Conservation (phyloP, 2,113 vertebrate genomes). For the Talpa occidentalis region DNA sequence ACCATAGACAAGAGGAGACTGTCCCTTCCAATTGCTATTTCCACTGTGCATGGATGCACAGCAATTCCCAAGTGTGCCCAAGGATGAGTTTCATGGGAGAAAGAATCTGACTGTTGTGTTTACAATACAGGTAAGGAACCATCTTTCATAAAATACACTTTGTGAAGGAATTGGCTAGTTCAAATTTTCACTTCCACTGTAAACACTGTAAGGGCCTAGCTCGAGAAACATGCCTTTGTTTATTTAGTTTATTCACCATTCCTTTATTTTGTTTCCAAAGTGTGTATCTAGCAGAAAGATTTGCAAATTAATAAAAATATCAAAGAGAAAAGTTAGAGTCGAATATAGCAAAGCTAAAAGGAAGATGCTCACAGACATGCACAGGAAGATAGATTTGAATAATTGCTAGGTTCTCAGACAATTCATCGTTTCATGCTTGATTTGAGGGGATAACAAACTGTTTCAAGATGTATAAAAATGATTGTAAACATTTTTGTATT, state of each 20-base stretch:
- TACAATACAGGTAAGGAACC: background rate
- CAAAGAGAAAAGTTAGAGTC: constrained; percentile 10
- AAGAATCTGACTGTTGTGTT: background rate
- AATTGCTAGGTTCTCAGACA: background rate
- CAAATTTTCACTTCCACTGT: background rate
- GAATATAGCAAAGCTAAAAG: background rate
- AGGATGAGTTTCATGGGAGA: background rate
- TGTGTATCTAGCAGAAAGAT: background rate
- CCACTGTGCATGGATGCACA: background rate
- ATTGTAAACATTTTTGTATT: constrained; percentile 28
- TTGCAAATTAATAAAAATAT: background rate
- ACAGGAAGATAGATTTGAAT: background rate
- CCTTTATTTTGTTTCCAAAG: background rate
- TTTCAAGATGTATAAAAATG: background rate
- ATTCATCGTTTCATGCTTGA: background rate
- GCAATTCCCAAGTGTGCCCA: background rate
- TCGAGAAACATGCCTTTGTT: background rate
- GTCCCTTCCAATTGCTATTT: background rate
- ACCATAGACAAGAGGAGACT: background rate
- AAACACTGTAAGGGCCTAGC: background rate
- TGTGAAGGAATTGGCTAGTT: background rate
- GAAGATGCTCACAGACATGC: background rate
- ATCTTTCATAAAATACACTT: background rate
- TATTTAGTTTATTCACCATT: background rate
- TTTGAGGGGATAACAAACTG: background rate